Conservation (phyloP, 2,113 vertebrate species). For the Peromyscus polionotus region DNA sequence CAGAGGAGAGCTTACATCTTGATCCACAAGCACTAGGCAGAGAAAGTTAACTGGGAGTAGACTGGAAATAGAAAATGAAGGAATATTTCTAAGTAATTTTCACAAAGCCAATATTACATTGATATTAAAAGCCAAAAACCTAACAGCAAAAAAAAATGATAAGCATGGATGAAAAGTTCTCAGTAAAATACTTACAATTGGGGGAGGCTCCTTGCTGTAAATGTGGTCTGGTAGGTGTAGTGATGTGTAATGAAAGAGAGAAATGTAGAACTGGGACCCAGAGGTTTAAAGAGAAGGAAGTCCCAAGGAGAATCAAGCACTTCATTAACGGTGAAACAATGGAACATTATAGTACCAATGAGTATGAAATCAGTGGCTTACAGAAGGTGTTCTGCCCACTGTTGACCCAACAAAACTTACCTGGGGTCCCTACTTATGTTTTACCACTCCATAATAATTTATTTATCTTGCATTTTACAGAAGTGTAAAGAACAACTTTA, state of each 20-base stretch:
- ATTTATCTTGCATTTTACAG: constrained; percentile 91
- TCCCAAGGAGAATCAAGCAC: not conserved
- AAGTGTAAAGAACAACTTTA: constrained; percentile 89
- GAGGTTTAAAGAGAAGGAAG: not conserved
- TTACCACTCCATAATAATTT: constrained; percentile 89
- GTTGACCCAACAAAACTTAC: not conserved
- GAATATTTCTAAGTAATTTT: not conserved
- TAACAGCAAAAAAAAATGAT: not conserved
- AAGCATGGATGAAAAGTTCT: not conserved
- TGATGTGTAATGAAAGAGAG: not conserved
- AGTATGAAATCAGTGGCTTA: not conserved
- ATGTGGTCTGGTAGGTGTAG: not conserved
- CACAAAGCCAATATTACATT: not conserved
- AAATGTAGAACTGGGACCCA: not conserved
- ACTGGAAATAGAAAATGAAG: not conserved
- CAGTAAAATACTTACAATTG: not conserved
- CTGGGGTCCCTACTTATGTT: not conserved
- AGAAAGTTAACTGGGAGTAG: not conserved
- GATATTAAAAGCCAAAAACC: not conserved
- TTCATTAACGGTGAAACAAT: not conserved
- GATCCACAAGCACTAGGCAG: not conserved
- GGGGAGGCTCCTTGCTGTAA: not conserved
- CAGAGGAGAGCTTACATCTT: not conserved
- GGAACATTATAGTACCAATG: not conserved
- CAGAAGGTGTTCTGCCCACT: not conserved